Percentiles rank a stretch among this genome's conserved stretches.
Evolutionary conservation across 2,888 invertebrate species (phyloP).

Genomic region (Megalurothrips usitatus): DNA sequence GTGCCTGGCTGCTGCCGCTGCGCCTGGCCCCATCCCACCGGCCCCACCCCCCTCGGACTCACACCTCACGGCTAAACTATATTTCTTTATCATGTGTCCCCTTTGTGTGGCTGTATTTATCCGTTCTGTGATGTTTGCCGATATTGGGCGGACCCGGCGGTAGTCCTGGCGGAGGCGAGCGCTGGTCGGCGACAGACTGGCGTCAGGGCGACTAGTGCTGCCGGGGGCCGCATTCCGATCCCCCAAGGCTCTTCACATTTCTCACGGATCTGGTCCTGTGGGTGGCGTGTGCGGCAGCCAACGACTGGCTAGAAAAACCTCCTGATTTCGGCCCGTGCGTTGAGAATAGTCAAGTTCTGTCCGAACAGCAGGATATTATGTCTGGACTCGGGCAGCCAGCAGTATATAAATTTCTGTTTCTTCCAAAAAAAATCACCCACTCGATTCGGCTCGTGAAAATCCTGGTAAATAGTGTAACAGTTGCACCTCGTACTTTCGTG

Average conservation of each 20-base stretch:
- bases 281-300: no score
- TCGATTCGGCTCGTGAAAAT: no score
- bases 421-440: no score
- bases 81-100: slow-evolving; percentile 25
- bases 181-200: neutral
- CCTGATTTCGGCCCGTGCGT: no score
- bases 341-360: no score
- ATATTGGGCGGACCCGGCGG: neutral
- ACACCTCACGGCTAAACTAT: slow-evolving; percentile 15
- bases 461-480: no score
- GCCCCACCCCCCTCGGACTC: neutral
- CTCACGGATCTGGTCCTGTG: neutral
- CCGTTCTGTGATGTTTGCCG: slow-evolving; percentile 19
- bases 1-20: no score
- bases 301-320: neutral
- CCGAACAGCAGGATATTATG: no score
- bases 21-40: no score
- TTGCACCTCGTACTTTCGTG: no score
- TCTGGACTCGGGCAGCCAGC: no score
- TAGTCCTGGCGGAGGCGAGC: neutral
- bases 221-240: neutral
- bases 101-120: slow-evolving; percentile 13
- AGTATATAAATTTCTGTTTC: no score
- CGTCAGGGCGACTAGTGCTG: slow-evolving; percentile 9
- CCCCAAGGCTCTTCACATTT: neutral